Evolutionary conservation across 2,113 vertebrate species (phyloP).

Genomic region (Steatornis caripensis): DNA sequence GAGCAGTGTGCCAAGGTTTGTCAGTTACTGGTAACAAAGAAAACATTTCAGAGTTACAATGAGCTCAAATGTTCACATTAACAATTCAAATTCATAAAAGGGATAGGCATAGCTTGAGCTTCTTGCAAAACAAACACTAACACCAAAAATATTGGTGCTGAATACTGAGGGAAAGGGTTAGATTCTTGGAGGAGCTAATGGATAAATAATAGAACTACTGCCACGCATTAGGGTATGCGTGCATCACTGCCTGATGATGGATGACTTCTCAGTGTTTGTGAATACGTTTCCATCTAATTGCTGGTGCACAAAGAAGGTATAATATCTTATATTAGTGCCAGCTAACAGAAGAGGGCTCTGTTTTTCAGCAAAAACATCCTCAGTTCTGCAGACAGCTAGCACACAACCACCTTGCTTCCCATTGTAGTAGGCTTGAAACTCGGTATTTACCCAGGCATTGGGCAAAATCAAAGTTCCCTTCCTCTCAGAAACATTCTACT

Average conservation of each 20-base stretch:
- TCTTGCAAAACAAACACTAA: neutral
- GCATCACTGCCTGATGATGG: neutral
- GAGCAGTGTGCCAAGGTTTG: neutral
- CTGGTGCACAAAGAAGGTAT: neutral
- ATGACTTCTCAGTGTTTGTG: neutral
- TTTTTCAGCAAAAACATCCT: neutral
- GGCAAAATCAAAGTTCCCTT: neutral
- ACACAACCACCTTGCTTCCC: neutral
- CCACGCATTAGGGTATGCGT: neutral
- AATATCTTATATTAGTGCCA: neutral
- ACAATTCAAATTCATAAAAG: conserved; percentile 35
- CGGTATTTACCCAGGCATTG: neutral
- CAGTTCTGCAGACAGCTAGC: neutral
- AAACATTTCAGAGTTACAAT: conserved; percentile 43
- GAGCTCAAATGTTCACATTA: conserved; percentile 30
- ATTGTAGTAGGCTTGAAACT: neutral
- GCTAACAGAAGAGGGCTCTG: conserved; percentile 20
- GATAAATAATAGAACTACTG: neutral
- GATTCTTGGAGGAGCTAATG: neutral
- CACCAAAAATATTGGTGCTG: neutral
- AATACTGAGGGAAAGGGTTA: neutral
- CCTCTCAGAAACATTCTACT: neutral
- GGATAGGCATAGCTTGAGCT: neutral
- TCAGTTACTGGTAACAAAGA: conserved; percentile 47
- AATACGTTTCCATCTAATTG: neutral